A percentile compares a stretch with the other conserved stretches of the same genome.
Evolutionary conservation across 2,113 vertebrate genomes (phyloP).

Genomic region (Sorex araneus): DNA sequence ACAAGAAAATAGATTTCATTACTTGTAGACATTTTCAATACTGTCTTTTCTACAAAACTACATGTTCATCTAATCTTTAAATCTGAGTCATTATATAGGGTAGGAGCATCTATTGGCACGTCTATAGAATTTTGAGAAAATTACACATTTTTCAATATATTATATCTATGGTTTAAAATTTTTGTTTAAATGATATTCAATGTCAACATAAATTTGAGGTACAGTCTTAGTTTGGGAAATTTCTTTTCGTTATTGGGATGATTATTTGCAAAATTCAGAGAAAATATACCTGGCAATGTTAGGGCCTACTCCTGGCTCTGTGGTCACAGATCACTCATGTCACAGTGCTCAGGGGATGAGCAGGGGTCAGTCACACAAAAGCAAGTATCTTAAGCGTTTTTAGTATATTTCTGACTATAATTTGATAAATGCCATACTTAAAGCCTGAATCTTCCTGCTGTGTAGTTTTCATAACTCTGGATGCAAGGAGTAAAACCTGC

Average conservation of each 20-base stretch:
- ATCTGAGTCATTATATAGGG: conserved; percentile 35
- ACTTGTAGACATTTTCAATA: too few relatives aligned
- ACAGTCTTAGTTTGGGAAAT: conserved; percentile 47
- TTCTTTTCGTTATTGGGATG: background rate
- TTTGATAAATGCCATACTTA: background rate
- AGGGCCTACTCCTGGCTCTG: too few relatives aligned
- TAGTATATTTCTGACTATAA: too few relatives aligned
- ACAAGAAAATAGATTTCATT: too few relatives aligned
- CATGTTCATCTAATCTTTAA: background rate
- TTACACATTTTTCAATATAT: conserved; percentile 51
- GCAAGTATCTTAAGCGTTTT: too few relatives aligned
- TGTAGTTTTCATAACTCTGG: conserved; percentile 34
- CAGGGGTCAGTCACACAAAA: too few relatives aligned
- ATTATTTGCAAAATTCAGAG: too few relatives aligned
- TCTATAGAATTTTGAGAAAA: conserved; percentile 56
- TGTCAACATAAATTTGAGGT: conserved; percentile 20
- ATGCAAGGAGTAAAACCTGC: conserved; percentile 36
- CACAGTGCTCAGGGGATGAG: too few relatives aligned
- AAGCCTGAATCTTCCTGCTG: conserved; percentile 45
- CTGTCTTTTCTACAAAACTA: too few relatives aligned
- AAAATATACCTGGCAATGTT: too few relatives aligned
- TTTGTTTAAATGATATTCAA: conserved; percentile 55
- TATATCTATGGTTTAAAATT: conserved; percentile 40
- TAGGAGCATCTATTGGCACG: background rate
- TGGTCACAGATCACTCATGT: too few relatives aligned